phyloP scores from a whole-genome alignment of 2,113 vertebrate species.

The Spilogale gracilis region DNA sequence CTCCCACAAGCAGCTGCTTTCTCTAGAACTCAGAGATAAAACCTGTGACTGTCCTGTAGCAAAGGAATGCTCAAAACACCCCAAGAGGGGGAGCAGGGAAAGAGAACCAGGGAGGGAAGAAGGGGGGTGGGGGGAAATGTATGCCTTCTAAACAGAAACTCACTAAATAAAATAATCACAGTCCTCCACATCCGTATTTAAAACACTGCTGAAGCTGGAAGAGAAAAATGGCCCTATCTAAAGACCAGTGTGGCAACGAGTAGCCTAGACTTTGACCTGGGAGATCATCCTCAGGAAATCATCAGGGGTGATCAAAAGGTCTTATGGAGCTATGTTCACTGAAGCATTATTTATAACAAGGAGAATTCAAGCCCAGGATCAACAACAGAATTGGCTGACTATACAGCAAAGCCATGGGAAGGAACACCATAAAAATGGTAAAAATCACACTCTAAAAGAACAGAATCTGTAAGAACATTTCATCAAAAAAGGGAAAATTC shows the following conservation, averaged over 20 bases:
- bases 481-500: background rate
- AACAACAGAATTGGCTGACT: background rate
- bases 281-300: background rate
- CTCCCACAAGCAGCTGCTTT: background rate
- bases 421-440: background rate
- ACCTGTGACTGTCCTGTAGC: background rate
- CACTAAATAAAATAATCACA: background rate
- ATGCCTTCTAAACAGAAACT: background rate
- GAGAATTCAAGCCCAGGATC: background rate
- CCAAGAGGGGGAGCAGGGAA: fast-evolving
- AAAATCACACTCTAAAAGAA: background rate
- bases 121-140: fast-evolving
- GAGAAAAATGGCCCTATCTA: background rate
- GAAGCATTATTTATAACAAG: background rate
- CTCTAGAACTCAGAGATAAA: background rate
- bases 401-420: background rate
- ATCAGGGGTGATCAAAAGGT: background rate
- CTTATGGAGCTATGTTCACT: background rate
- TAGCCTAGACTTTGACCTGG: background rate
- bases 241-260: background rate
- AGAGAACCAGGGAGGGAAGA: background rate
- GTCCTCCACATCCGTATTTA: background rate
- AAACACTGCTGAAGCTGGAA: background rate
- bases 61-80: background rate
- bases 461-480: background rate